Evolutionary conservation across 1,140 invertebrate genomes (phyloP), one percentile per base, ranked within the genome.

Genomic region (Parasteatoda tepidariorum): DNA sequence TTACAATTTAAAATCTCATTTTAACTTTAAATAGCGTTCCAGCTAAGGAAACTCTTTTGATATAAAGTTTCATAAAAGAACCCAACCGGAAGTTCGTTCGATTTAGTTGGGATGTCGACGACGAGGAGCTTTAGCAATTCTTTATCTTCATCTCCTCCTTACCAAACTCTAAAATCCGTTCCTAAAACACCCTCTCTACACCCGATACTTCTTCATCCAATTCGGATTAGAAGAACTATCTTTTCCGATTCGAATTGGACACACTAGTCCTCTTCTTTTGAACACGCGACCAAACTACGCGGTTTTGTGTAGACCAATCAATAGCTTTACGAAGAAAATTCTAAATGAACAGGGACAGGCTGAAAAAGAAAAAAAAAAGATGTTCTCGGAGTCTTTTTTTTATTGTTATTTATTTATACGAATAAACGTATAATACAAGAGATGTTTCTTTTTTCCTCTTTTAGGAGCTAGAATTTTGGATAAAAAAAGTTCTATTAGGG

Each of bases 21-120:
- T 62, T 61, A 26, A 22, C 64, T 61, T 83, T 2, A 54, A 83
- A 68, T 62, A 59, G 68, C 71, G 59, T 57, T 48, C 54, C n/a
- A 62, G 79, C 61, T 82, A 82, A 82, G 79, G 38, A 82, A 83
- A 38, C 67, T 33, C 26, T 73, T 73, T 83, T 83, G 79, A 83
- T 68, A 75, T 55, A 3, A 55, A 13, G 30, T n/a, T n/a, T n/a
- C n/a, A n/a, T n/a, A n/a, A n/a, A n/a, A n/a, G n/a, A n/a, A n/a
- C n/a, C n/a, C n/a, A n/a, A n/a, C n/a, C n/a, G n/a, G n/a, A n/a
- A n/a, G n/a, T 48, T 28, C 67, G 66, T 57, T 81, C 66, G 48
- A 57, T 55, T 2, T 28, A 24, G 30, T 5, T 11, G 34, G 33
- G 59, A 48, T 28, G 64, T 68, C 57, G 54, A 38, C 57, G 57